phyloP scores from a whole-genome alignment of 2,888 invertebrate species.

The Andrena haemorrhoa region DNA sequence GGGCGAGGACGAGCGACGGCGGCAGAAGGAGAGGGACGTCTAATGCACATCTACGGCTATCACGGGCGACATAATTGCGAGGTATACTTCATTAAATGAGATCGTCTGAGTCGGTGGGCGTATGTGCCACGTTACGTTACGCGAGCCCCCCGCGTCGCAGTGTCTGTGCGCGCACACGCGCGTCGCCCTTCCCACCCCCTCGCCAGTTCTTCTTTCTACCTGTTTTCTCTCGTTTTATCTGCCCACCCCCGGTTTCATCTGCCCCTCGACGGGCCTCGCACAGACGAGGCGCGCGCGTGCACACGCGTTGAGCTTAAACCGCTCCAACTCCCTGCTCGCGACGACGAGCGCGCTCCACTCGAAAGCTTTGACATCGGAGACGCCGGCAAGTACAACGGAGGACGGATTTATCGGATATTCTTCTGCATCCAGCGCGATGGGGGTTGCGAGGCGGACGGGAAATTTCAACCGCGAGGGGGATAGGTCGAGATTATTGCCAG shows the following conservation, averaged over 20 bases:
- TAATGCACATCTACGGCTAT: conserved; percentile 63
- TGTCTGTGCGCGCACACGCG: conserved; percentile 20
- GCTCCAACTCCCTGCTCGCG: conserved; percentile 18
- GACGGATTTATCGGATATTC: conserved; percentile 72
- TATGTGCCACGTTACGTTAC: conserved; percentile 52
- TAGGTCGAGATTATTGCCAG: conserved; percentile 45
- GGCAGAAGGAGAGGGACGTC: conserved; percentile 45
- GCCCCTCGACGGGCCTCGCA: conserved; percentile 7
- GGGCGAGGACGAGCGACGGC: not conserved
- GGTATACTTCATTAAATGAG: conserved; percentile 71
- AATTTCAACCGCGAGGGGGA: conserved; percentile 27
- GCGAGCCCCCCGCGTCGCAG: conserved; percentile 18
- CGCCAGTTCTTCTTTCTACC: not conserved
- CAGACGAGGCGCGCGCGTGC: conserved; percentile 15
- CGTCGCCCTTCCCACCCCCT: conserved; percentile 21
- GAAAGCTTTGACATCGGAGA: conserved; percentile 75
- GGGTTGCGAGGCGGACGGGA: conserved; percentile 29
- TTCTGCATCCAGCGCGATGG: conserved; percentile 39
- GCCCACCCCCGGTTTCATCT: not conserved
- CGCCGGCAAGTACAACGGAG: conserved; percentile 68
- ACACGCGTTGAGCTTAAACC: conserved; percentile 45
- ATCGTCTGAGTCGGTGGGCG: conserved; percentile 55
- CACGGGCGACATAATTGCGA: conserved; percentile 67
- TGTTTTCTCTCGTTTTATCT: conserved; percentile 11
- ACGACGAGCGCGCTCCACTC: conserved; percentile 64